Percentiles rank a stretch among this genome's conserved stretches.
Evolutionary conservation across 1,140 invertebrate genomes (phyloP).

Genomic region (Papilio aristodemus): DNA sequence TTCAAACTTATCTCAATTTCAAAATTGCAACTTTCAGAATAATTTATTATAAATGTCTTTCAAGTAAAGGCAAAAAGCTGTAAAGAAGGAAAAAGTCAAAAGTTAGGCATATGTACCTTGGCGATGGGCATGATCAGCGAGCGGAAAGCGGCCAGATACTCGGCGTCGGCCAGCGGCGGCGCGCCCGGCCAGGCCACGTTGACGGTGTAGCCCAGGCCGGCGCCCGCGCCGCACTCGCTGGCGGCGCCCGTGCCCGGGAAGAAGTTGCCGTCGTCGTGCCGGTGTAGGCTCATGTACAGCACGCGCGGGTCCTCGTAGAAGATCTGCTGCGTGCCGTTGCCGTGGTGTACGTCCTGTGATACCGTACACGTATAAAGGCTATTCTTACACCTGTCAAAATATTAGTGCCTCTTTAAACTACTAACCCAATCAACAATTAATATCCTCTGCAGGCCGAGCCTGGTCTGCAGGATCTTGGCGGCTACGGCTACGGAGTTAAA

Average conservation of each 20-base stretch:
- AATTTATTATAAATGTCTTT: too few species aligned
- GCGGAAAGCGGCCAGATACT: slow-evolving; percentile 98
- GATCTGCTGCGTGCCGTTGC: slow-evolving; percentile 99
- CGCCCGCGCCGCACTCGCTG: slow-evolving; percentile 93
- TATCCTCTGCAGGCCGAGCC: slow-evolving; percentile 92
- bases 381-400: background rate
- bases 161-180: slow-evolving; percentile 97
- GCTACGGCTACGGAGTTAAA: slow-evolving; percentile 99
- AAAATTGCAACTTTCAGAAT: too few species aligned
- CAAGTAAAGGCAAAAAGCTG: too few species aligned
- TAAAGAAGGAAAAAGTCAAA: background rate
- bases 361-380: background rate
- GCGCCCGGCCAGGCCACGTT: slow-evolving; percentile 98
- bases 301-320: slow-evolving; percentile 98
- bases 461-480: slow-evolving; percentile 92
- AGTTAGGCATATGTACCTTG: slow-evolving; percentile 74
- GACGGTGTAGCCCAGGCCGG: slow-evolving; percentile 97
- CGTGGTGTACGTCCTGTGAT: slow-evolving; percentile 97
- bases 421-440: slow-evolving; percentile 97
- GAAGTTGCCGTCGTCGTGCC: slow-evolving; percentile 99
- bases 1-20: too few species aligned
- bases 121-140: slow-evolving; percentile 96
- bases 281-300: slow-evolving; percentile 98
- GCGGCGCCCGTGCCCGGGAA: slow-evolving; percentile 98
- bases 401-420: background rate